Base-by-base conservation (phyloP, 2,888 invertebrate species). In the Scotopteryx bipunctaria region DNA sequence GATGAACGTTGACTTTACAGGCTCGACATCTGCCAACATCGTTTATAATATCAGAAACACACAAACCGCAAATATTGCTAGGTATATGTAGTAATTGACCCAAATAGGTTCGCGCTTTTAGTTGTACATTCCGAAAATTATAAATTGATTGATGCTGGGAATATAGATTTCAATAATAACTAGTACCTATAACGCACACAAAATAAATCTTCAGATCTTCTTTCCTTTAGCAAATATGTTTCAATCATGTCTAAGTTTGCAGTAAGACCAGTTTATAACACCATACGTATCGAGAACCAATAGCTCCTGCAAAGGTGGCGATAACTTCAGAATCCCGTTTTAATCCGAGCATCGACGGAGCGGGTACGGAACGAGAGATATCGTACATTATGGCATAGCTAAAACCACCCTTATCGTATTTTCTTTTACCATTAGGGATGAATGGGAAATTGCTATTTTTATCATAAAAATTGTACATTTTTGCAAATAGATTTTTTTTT, bases 201-300 rank as follows among this genome's bases (percentile, higher is more conserved):
- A 19, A 41, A 14, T n/a, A 23, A 23, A 23, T 3, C 6, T 8
- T 2, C 8, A 21, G 5, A 6, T 21, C 8, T 3, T 8, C 1
- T 5, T 9, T 9, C 25, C 25, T 23, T 15, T 2, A 15, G 35
- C 25, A 36, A 37, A 48, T 29, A 33, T 9, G 41, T 29, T 41
- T 36, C 14, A 35, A 42, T 42, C 15, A 11, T 14, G 23, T 35
- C 27, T 6, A 36, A 43, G 37, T 37, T 43, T 23, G 16, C 15
- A 19, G 15, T 42, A 36, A 49, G 29, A 31, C 40, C 19, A 48
- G 35, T 36, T 36, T 23, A 32, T 4, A 43, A 50, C 50, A 32
- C n/a, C n/a, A 37, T 50, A 44, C 32, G 29, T 36, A 29, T 50
- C 19, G 50, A 27, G 9, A 37, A 25, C 14, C 33, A 32, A 49